Conservation (phyloP, 2,888 invertebrate species). For the Epiblema foenella region DNA sequence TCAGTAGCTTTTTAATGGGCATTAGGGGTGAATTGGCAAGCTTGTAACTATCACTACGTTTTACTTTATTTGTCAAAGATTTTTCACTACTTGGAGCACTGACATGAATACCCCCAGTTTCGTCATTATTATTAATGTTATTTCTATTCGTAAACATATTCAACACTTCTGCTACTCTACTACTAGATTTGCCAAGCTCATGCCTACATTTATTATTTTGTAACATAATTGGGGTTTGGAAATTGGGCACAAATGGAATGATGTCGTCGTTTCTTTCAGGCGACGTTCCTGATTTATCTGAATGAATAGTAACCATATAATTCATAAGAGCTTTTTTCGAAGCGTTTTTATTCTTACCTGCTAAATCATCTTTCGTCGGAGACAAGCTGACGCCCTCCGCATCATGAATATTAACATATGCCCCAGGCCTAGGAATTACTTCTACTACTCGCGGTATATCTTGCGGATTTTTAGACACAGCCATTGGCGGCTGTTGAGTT, state of each 20-base stretch:
- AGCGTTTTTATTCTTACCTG: constrained; percentile 86
- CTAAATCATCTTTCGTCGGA: constrained; percentile 86
- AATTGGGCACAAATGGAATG: constrained; percentile 77
- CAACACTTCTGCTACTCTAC: constrained; percentile 77
- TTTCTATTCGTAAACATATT: constrained; percentile 77
- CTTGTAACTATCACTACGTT: constrained; percentile 93
- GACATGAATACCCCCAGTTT: constrained; percentile 51
- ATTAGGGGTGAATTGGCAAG: constrained; percentile 90
- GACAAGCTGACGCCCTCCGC: constrained; percentile 85
- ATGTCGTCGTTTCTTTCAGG: constrained; percentile 63
- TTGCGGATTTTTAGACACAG: constrained; percentile 62
- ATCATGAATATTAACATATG: constrained; percentile 90
- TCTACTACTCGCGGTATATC: constrained; percentile 77
- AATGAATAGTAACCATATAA: constrained; percentile 55
- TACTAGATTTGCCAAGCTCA: constrained; percentile 63
- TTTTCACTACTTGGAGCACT: constrained; percentile 59
- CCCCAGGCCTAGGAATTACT: constrained; percentile 84
- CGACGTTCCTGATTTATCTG: constrained; percentile 59
- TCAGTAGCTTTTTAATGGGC: constrained; percentile 86
- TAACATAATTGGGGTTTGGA: constrained; percentile 77
- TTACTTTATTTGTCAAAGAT: constrained; percentile 82
- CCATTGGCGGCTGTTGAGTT: constrained; percentile 52
- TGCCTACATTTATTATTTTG: constrained; percentile 70
- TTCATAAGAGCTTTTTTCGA: constrained; percentile 60
- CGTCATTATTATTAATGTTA: constrained; percentile 58